Evolutionary conservation across 2,113 vertebrate species (phyloP), one percentile per base, ranked within the genome.

Genomic region (Malurus melanocephalus): DNA sequence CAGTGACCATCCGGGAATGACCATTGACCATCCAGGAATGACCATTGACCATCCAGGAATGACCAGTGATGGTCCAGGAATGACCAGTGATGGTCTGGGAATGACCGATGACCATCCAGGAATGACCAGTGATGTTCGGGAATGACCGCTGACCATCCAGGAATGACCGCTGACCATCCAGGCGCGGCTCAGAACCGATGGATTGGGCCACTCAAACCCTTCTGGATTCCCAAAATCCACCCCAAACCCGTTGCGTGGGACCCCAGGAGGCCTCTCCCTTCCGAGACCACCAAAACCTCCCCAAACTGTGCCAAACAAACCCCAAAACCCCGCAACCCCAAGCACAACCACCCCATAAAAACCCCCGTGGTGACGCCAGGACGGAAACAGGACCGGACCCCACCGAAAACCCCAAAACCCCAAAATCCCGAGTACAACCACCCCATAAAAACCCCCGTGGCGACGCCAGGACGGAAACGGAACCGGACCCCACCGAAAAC

Each of bases 111-210:
- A 33, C 33, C 33, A 33, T 33, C 33, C 33, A 33, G 33, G 33
- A 33, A 33, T 33, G 33, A 33, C 33, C 33, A 33, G 33, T 33
- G 33, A 33, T 33, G 33, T 33, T 33, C 33, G 33, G 33, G 33
- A 33, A 33, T 33, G 33, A 33, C 33, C 33, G 33, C 7, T 33
- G 33, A 33, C 33, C 16, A n/a, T 5, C 64, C 8, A 0, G 61
- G 42, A 38, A 22, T 40, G 11, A 19, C 2, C 11, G 3, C 30
- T 12, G 83, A 18, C 0, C 0, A 23, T 22, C 40, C 32, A 0
- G 2, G 7, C 24, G 22, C 11, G 71, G 38, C 55, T 59, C 2
- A 27, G 72, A 61, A 77, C 51, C 7, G 52, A 51, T 57, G 22
- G 71, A 62, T 30, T 74, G 7, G 59, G 32, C 73, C 52, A 5